Base-by-base conservation (phyloP, 2,113 vertebrate genomes). In the Pituophis catenifer region DNA sequence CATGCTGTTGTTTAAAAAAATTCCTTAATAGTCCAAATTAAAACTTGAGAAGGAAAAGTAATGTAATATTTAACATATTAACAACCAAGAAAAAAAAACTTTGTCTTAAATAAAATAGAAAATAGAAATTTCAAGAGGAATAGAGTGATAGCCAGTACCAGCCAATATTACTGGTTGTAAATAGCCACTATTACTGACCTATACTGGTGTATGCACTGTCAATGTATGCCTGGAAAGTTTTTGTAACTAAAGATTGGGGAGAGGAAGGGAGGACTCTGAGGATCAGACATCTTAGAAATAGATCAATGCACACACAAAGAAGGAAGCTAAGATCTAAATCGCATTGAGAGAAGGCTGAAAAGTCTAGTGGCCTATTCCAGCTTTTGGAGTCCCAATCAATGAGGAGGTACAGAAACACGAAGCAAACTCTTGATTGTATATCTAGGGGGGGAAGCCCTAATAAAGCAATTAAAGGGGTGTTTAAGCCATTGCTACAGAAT, bases 381-480 rank as follows among this genome's bases (percentile, higher is more conserved):
- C 75, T 94, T 75, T 93, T 95, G 85, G 70, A 48, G 0, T 95
- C 50, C 38, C 81, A 85, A 85, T 93, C 91, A 95, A 57, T 88
- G 92, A n/a, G 2, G 7, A 89, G 9, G 1, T 8, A 81, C 89
- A 94, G 38, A 95, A 94, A 92, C 1, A 1, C 5, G 26, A 94
- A 33, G 12, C 5, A 7, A 96, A 24, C 38, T 48, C 70, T 13
- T 55, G 19, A 93, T 10, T 89, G 90, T 10, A 93, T 7, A 86
- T 87, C 88, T 50, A 87, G 85, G 55, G 92, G 91, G 91, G 48
- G 1, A 9, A 17, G 23, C 3, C 52, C n/a, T 90, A 88, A 90
- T 93, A 92, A 95, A 70, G 33, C 89, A 94, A 95, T 91, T 86
- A 91, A 91, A 95, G 88, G 5, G 44, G 0, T 92, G 93, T 86